Evolutionary conservation across 2,113 vertebrate species (phyloP), one percentile per base, ranked within the genome.

Genomic region (Coracopsis vasa): DNA sequence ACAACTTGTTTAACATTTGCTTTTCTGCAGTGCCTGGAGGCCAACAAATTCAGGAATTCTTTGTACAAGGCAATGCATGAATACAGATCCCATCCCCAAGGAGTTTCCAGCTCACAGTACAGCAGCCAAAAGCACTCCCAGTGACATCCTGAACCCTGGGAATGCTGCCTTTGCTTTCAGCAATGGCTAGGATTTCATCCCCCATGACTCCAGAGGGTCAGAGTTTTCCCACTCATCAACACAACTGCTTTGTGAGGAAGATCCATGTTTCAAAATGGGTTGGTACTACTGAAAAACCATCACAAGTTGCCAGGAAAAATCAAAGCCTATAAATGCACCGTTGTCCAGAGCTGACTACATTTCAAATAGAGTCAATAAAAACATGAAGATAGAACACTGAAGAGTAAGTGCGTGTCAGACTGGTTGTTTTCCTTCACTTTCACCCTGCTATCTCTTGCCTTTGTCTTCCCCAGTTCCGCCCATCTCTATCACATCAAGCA

Each of bases 161-260:
- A 79, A 79, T n/a, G n/a, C 31, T 61, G 72, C 51, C 73, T 83
- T 35, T 86, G 92, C 93, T 81, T 95, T 77, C 72, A 78, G 65
- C 47, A 47, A 86, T 81, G 61, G 65, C 47, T 67, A 79, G 80
- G n/a, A 80, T 75, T 94, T 81, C 89, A 79, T 90, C 72, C 75
- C 60, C 62, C 0, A 7, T 23, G 80, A 61, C 78, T 94, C 45
- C 66, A 80, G 70, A 31, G 29, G 58, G 74, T 94, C 95, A 89
- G 62, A 24, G 3, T 61, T 93, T 93, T 92, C 90, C 94, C 88
- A 61, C 79, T 94, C 88, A 82, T 60, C 75, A 70, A 82, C 11
- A 51, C 28, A 77, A 66, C 0, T 39, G 74, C 66, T 90, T 92
- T 90, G 73, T 80, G 88, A 85, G 85, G 58, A 88, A 85, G 64